Evolutionary conservation across 2,797 vertebrate species (phyloP).

Genomic region (Lepilemur septentrionalis): DNA sequence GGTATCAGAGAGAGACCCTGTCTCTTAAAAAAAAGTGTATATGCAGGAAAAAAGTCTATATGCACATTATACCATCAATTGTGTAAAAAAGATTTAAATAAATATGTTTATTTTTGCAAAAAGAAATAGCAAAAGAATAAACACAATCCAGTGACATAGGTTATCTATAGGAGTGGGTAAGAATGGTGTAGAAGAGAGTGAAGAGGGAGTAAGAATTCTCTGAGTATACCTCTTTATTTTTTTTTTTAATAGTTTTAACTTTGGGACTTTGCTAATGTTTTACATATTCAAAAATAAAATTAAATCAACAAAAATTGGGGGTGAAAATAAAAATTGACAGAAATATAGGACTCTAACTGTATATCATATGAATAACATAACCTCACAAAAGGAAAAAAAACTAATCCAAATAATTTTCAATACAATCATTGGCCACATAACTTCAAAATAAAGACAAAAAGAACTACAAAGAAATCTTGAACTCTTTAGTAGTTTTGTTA

Average conservation of each 20-base stretch:
- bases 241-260: neutral
- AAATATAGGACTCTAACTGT: no score
- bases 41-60: neutral
- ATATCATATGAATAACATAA: no score
- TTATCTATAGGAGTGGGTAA: neutral
- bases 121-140: conserved; percentile 5
- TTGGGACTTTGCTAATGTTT: neutral
- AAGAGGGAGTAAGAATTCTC: neutral
- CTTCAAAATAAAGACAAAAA: no score
- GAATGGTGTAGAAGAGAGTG: neutral
- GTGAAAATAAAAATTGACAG: no score
- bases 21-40: neutral
- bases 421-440: no score
- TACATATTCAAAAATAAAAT: conserved; percentile 19
- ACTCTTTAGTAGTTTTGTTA: no score
- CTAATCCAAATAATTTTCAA: no score
- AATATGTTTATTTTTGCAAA: conserved; percentile 6
- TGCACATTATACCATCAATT: neutral
- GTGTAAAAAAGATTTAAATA: neutral
- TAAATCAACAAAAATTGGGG: neutral
- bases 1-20: neutral
- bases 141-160: neutral
- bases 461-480: no score
- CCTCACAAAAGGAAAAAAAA: no score
- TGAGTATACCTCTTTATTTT: neutral